Percentiles rank a stretch among this genome's conserved stretches.
These are phyloP conservation scores for Trichonephila inaurata DNA, from an alignment of 1,140 invertebrate genomes.

Conservation along the genomic window DNA sequence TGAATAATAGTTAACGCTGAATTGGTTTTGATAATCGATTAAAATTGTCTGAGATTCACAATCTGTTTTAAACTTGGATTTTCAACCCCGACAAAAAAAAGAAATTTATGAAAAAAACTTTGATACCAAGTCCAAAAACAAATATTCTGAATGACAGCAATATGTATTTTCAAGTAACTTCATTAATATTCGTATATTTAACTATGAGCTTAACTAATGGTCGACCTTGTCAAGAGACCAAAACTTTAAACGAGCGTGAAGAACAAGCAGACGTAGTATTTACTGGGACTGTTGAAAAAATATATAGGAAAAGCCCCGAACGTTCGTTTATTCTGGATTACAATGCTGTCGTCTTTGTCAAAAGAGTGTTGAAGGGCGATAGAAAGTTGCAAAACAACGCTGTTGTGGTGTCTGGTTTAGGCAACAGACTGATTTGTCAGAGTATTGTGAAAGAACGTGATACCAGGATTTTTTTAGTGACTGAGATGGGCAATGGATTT, in stretches of 20 bases:
- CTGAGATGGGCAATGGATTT: constrained; percentile 55
- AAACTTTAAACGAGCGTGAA: constrained; percentile 77
- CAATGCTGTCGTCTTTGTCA: constrained; percentile 77
- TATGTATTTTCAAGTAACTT: not conserved
- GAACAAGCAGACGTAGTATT: constrained; percentile 79
- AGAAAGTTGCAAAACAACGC: constrained; percentile 68
- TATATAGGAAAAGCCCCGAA: constrained; percentile 73
- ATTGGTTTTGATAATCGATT: no score
- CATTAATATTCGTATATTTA: not conserved
- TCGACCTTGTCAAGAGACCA: constrained; percentile 64
- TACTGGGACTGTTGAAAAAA: constrained; percentile 79
- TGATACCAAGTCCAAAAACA: not conserved
- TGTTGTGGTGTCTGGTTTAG: constrained; percentile 77
- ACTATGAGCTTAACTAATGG: not conserved
- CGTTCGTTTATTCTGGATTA: constrained; percentile 74
- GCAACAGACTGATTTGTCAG: constrained; percentile 68
- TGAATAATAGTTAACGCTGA: no score
- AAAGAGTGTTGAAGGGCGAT: constrained; percentile 75
- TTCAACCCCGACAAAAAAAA: no score
- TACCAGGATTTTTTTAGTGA: constrained; percentile 77
- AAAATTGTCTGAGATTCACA: no score
- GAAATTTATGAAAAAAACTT: no score
- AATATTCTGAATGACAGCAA: not conserved
- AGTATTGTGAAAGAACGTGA: constrained; percentile 72
- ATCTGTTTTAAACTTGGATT: no score